A percentile compares a stretch with the other conserved stretches of the same genome.
Evolutionary conservation across 30 jellyfish, hydroid and myxozoan genomes (phyloP).

Genomic region (Aurelia coerulea): DNA sequence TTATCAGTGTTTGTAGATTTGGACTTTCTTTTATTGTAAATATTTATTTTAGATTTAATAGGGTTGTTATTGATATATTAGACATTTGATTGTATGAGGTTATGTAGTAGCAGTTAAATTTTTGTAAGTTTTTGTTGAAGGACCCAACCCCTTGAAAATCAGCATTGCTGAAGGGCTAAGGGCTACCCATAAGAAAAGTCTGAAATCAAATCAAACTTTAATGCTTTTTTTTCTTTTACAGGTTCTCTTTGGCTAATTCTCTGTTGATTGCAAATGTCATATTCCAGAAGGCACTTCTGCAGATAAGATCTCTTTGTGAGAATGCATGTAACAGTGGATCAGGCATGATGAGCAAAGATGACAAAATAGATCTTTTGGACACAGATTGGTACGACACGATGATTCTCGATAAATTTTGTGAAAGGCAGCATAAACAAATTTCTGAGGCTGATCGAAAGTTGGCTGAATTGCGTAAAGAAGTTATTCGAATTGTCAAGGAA

Average conservation of each 20-base stretch:
- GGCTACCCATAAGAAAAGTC: too few relatives aligned
- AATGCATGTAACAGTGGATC: slow-evolving; percentile 59
- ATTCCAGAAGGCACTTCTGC: slow-evolving; percentile 62
- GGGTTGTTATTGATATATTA: too few relatives aligned
- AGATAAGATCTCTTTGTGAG: slow-evolving; percentile 40
- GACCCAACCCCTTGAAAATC: too few relatives aligned
- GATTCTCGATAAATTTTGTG: slow-evolving; percentile 59
- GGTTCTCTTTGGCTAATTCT: slow-evolving; percentile 2
- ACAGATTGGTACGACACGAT: slow-evolving; percentile 42
- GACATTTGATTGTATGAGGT: too few relatives aligned
- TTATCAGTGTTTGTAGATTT: too few relatives aligned
- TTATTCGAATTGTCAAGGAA: slow-evolving; percentile 33
- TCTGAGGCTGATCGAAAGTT: slow-evolving; percentile 30
- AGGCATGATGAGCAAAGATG: slow-evolving; percentile 9
- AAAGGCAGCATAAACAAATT: slow-evolving; percentile 45
- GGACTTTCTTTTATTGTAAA: too few relatives aligned
- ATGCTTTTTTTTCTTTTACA: background rate
- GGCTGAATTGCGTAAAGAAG: slow-evolving; percentile 25
- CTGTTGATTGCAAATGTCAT: slow-evolving; percentile 30
- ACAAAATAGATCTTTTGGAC: slow-evolving; percentile 20
- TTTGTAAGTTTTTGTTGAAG: too few relatives aligned
- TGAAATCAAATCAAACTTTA: too few relatives aligned
- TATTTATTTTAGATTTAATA: too few relatives aligned
- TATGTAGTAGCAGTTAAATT: too few relatives aligned
- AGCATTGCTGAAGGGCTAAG: too few relatives aligned